phyloP scores from a whole-genome alignment of 2,888 invertebrate genomes.

The Apoda limacodes region DNA sequence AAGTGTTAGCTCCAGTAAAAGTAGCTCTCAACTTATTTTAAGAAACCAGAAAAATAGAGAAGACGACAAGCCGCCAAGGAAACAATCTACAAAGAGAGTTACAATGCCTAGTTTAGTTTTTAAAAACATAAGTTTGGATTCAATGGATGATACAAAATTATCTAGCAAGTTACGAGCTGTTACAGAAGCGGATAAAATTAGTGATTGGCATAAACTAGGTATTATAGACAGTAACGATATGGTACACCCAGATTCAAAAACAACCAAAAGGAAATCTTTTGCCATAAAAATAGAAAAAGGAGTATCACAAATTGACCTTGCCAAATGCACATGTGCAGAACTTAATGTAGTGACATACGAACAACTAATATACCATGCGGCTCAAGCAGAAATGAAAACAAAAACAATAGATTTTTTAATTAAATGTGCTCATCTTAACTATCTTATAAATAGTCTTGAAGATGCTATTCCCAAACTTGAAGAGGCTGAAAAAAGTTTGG shows the following conservation, averaged over 20 bases:
- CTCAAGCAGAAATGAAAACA: conserved; percentile 43
- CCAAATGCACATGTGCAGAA: conserved; percentile 48
- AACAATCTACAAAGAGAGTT: conserved; percentile 39
- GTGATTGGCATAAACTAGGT: conserved; percentile 47
- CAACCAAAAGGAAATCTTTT: conserved; percentile 26
- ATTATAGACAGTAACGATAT: conserved; percentile 42
- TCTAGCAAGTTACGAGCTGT: conserved; percentile 43
- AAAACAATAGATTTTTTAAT: conserved; percentile 47
- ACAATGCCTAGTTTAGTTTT: conserved; percentile 35
- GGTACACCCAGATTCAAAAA: conserved; percentile 19
- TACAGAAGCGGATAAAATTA: conserved; percentile 35
- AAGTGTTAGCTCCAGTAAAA: conserved; percentile 14
- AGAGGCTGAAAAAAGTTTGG: conserved; percentile 36
- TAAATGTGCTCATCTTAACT: conserved; percentile 36
- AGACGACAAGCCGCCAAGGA: conserved; percentile 8
- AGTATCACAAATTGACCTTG: conserved; percentile 42
- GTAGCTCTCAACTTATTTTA: conserved; percentile 30
- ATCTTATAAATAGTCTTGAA: conserved; percentile 37
- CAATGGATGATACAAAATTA: conserved; percentile 24
- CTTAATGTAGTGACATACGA: conserved; percentile 45
- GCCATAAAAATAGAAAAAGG: conserved; percentile 40
- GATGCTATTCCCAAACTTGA: conserved; percentile 35
- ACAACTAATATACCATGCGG: conserved; percentile 50
- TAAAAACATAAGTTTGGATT: conserved; percentile 21
- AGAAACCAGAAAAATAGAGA: conserved; percentile 30